Evolutionary conservation across 2,113 vertebrate species (phyloP).

Genomic region (Rhizomys pruinosus): DNA sequence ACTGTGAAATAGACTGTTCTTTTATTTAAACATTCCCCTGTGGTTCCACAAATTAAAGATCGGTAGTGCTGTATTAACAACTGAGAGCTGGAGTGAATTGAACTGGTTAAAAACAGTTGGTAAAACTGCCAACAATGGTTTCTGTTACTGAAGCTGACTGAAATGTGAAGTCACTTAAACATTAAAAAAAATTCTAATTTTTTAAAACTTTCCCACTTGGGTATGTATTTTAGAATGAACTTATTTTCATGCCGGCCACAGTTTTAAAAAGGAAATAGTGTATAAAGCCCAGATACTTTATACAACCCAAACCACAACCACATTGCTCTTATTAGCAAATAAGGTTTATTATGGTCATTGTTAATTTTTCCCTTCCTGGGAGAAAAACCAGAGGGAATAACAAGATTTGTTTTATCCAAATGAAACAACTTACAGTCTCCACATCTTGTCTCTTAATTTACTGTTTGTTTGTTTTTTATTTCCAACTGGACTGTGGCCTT

Average conservation of each 20-base stretch:
- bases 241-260: conserved; percentile 49
- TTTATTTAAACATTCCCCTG: conserved; percentile 82
- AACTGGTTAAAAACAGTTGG: conserved; percentile 68
- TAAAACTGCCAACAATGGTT: conserved; percentile 58
- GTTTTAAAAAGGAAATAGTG: conserved; percentile 68
- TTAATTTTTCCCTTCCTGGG: conserved; percentile 72
- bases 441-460: conserved; percentile 55
- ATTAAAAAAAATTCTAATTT: conserved; percentile 38
- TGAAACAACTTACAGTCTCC: conserved; percentile 4
- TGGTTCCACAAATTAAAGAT: conserved; percentile 76
- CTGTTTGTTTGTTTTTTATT: not conserved
- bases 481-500: conserved; percentile 40
- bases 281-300: conserved; percentile 58
- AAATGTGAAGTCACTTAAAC: not conserved
- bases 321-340: conserved; percentile 65
- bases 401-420: conserved; percentile 54
- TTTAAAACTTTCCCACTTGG: conserved; percentile 46
- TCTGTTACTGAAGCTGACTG: conserved; percentile 23
- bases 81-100: conserved; percentile 16
- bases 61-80: conserved; percentile 72
- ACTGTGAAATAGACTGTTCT: conserved; percentile 77
- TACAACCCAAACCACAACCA: conserved; percentile 75
- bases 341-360: conserved; percentile 70
- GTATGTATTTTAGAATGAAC: conserved; percentile 28
- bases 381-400: conserved; percentile 47